A percentile compares a stretch with the other conserved stretches of the same genome.
Conservation (phyloP, 1,140 invertebrate species). For the Diprion similis region DNA sequence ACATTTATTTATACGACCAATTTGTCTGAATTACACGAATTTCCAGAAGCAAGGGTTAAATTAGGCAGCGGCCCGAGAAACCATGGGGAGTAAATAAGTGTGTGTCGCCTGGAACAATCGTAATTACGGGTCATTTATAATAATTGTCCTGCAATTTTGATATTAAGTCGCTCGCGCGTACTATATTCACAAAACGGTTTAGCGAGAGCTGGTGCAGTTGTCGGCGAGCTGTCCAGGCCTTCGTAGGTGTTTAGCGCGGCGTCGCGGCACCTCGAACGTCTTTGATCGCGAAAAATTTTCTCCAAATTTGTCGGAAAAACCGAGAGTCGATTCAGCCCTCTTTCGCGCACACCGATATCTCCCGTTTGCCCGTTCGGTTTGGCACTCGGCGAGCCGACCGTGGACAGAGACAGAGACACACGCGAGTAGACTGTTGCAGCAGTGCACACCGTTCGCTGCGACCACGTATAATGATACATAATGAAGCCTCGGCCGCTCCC, state of each 20-base stretch:
- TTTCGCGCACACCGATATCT: too few relatives aligned
- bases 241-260: constrained; percentile 10
- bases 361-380: too few relatives aligned
- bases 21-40: neutral
- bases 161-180: neutral
- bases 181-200: neutral
- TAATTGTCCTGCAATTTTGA: constrained; percentile 16
- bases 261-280: constrained; percentile 16
- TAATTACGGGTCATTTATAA: constrained; percentile 17
- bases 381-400: neutral
- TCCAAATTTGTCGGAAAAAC: too few relatives aligned
- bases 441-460: constrained; percentile 62
- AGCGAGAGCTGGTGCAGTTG: neutral
- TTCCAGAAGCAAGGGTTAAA: constrained; percentile 1
- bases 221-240: neutral
- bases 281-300: too few relatives aligned
- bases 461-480: constrained; percentile 65
- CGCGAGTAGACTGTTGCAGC: constrained; percentile 58
- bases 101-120: constrained; percentile 12
- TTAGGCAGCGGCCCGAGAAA: neutral
- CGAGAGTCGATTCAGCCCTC: too few relatives aligned
- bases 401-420: constrained; percentile 41
- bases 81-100: neutral
- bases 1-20: neutral
- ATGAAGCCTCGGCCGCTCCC: constrained; percentile 62